Conservation (phyloP, 37 sponge, comb jelly and placozoan species). For the Spongia lamella region DNA sequence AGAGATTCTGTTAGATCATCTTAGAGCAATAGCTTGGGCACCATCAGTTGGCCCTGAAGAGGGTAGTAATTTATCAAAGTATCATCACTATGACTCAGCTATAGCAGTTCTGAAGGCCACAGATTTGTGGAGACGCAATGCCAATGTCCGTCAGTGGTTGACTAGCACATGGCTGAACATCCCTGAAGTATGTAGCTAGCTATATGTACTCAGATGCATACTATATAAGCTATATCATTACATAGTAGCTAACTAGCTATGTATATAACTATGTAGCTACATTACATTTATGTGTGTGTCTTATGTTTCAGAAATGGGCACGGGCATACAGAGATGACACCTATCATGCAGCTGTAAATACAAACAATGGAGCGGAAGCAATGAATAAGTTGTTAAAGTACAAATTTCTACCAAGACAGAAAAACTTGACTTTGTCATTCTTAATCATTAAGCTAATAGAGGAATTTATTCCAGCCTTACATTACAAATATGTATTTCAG, state of each 20-base stretch:
- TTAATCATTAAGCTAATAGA: neutral
- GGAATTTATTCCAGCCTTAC: conserved; percentile 10
- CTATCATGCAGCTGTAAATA: conserved; percentile 21
- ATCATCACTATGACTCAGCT: neutral
- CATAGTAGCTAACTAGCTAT: too few relatives aligned
- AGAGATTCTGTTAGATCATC: too few relatives aligned
- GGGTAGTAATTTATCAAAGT: conserved; percentile 28
- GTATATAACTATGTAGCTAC: too few relatives aligned
- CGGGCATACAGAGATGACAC: conserved; percentile 5
- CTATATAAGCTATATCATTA: too few relatives aligned
- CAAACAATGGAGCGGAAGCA: conserved; percentile 19
- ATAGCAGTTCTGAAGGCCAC: neutral
- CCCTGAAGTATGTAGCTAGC: conserved; percentile 2
- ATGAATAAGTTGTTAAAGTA: conserved; percentile 18
- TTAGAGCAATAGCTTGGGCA: too few relatives aligned
- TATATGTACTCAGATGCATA: too few relatives aligned
- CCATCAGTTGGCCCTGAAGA: too few relatives aligned
- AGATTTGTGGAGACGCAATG: neutral
- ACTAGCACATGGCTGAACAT: conserved; percentile 6
- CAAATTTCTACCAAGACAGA: conserved; percentile 3
- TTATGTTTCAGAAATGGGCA: conserved; percentile 10
- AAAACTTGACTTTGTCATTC: conserved; percentile 1
- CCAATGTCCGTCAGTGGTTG: conserved; percentile 6
- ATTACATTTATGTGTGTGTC: too few relatives aligned
- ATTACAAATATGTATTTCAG: conserved; percentile 22